Conservation (phyloP, 1,140 invertebrate species). For the Cotesia glomerata region DNA sequence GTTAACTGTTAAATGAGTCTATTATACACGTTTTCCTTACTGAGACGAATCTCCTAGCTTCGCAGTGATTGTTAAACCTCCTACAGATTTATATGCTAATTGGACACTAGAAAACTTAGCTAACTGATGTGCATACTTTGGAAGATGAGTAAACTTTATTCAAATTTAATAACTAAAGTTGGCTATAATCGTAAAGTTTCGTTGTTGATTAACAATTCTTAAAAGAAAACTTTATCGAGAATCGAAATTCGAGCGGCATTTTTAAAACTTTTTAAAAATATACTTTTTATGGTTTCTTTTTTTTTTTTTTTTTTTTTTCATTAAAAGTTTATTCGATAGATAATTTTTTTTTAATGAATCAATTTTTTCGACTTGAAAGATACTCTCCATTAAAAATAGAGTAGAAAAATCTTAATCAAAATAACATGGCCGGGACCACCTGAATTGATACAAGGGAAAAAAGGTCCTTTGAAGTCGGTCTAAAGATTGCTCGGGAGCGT, state of each 20-base stretch:
- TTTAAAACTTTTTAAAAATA: too few species aligned
- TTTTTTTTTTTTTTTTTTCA: background rate
- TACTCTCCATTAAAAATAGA: constrained; percentile 26
- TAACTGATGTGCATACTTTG: background rate
- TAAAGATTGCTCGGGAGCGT: constrained; percentile 30
- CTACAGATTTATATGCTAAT: background rate
- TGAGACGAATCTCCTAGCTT: background rate
- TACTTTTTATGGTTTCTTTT: too few species aligned
- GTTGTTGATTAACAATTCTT: background rate
- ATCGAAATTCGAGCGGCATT: too few species aligned
- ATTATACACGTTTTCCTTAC: background rate
- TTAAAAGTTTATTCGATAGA: background rate
- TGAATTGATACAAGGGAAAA: constrained; percentile 33
- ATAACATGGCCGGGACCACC: constrained; percentile 27
- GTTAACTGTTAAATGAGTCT: background rate
- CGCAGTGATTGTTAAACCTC: background rate
- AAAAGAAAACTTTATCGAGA: too few species aligned
- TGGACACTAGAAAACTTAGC: background rate
- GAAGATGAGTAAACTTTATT: background rate
- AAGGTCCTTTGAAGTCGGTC: constrained; percentile 31
- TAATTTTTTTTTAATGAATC: background rate
- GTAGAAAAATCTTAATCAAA: constrained; percentile 33
- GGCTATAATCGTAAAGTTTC: too few species aligned
- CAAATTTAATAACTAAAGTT: background rate
- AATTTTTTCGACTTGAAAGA: constrained; percentile 1